Conservation (phyloP, 2,888 invertebrate genomes). For the Anorthoa munda region DNA sequence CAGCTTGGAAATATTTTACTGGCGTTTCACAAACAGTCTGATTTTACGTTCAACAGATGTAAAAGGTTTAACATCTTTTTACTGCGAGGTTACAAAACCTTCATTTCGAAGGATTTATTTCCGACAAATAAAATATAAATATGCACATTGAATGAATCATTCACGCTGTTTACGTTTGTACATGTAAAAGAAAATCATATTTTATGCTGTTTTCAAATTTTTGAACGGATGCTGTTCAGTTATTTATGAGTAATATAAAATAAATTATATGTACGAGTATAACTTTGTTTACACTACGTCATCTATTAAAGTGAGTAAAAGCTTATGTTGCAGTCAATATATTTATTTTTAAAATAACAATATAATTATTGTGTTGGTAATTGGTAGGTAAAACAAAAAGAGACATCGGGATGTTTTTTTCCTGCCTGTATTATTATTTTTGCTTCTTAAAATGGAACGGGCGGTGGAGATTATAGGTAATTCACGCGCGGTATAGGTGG, state of each 20-base stretch:
- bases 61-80: conserved; percentile 41
- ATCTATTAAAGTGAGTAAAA: conserved; percentile 24
- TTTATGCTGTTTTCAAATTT: conserved; percentile 30
- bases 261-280: background rate
- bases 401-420: background rate
- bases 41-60: conserved; percentile 38
- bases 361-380: background rate
- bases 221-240: conserved; percentile 17
- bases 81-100: conserved; percentile 34
- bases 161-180: conserved; percentile 26
- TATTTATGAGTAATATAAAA: conserved; percentile 18
- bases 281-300: background rate
- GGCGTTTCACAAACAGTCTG: conserved; percentile 7
- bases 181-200: conserved; percentile 26
- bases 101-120: conserved; percentile 32
- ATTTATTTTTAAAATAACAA: too few relatives aligned
- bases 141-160: conserved; percentile 34
- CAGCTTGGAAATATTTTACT: conserved; percentile 14
- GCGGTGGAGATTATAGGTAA: background rate
- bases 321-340: conserved; percentile 1
- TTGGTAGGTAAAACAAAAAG: background rate
- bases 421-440: background rate
- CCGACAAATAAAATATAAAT: conserved; percentile 38
- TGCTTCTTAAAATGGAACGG: background rate
- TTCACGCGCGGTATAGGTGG: too few relatives aligned